Evolutionary conservation across 2,113 vertebrate genomes (phyloP).

Genomic region (Hyaena hyaena): DNA sequence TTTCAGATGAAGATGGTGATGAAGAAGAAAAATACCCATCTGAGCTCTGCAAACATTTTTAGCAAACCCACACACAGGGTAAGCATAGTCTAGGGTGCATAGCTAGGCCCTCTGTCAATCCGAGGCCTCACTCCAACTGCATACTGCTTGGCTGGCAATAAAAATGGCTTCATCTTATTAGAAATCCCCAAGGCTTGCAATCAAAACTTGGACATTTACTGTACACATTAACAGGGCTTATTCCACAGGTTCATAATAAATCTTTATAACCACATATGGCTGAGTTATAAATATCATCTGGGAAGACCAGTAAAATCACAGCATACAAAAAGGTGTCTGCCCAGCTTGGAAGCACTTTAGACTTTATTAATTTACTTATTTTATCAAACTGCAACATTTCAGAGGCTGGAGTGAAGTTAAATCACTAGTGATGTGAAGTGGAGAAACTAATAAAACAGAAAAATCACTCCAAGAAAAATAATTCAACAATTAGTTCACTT

Average conservation of each 20-base stretch:
- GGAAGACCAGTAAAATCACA: slow-evolving; percentile 87
- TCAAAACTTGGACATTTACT: slow-evolving; percentile 87
- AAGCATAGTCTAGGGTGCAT: slow-evolving; percentile 83
- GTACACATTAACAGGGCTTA: slow-evolving; percentile 90
- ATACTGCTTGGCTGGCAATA: slow-evolving; percentile 87
- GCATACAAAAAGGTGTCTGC: slow-evolving; percentile 83
- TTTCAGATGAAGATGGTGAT: slow-evolving; percentile 31
- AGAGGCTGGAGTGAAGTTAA: slow-evolving; percentile 20
- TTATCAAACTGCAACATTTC: slow-evolving; percentile 57
- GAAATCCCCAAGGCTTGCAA: slow-evolving; percentile 89
- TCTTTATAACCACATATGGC: slow-evolving; percentile 91
- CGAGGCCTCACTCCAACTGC: slow-evolving; percentile 84
- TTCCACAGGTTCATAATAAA: slow-evolving; percentile 92
- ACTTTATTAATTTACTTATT: slow-evolving; percentile 68
- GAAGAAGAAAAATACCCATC: slow-evolving; percentile 68
- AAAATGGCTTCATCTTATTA: slow-evolving; percentile 92
- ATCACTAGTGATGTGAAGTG: not conserved
- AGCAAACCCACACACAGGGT: slow-evolving; percentile 69
- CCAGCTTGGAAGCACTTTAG: slow-evolving; percentile 66
- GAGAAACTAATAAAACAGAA: not conserved
- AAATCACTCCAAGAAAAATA: not conserved
- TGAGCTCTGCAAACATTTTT: slow-evolving; percentile 61
- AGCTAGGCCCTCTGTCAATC: slow-evolving; percentile 86
- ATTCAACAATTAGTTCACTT: not conserved
- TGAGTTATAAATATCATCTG: slow-evolving; percentile 90